These are phyloP conservation scores for Pterocles burchelli DNA, from an alignment of 2,113 vertebrate species.

Conservation along the genomic window DNA sequence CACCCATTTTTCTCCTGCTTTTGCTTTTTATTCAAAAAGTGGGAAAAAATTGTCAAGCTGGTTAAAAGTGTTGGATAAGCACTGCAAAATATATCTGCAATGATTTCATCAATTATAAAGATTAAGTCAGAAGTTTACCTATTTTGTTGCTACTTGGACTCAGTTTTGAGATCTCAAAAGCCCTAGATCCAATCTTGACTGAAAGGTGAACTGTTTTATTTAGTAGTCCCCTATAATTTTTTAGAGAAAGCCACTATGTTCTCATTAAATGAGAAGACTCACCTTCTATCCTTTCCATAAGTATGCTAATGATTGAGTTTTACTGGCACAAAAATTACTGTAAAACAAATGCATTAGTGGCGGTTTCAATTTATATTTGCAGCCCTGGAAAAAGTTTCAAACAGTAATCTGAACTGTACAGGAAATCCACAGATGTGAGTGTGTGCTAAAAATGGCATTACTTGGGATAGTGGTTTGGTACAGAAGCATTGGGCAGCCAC, in stretches of 20 bases:
- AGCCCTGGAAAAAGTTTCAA: constrained; percentile 24
- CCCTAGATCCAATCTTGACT: neutral
- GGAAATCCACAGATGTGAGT: constrained; percentile 30
- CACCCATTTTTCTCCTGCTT: neutral
- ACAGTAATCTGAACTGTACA: constrained; percentile 15
- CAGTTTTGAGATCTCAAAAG: neutral
- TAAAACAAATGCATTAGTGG: neutral
- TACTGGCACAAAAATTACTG: neutral
- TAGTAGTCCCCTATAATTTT: neutral
- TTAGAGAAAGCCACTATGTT: neutral
- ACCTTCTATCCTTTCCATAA: neutral
- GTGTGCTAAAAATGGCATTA: constrained; percentile 30
- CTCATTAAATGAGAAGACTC: neutral
- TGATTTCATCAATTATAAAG: neutral
- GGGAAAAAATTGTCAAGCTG: neutral
- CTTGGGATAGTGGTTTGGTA: neutral
- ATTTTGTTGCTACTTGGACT: neutral
- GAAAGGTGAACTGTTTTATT: neutral
- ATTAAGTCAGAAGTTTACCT: neutral
- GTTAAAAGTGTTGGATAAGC: neutral
- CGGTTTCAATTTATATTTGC: neutral
- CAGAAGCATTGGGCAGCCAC: neutral
- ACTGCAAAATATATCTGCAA: neutral
- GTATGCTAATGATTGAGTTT: neutral
- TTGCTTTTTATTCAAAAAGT: neutral